A percentile compares a stretch with the other conserved stretches of the same genome.
phyloP scores from a whole-genome alignment of 2,888 invertebrate genomes.

The Perithous albicinctus region DNA sequence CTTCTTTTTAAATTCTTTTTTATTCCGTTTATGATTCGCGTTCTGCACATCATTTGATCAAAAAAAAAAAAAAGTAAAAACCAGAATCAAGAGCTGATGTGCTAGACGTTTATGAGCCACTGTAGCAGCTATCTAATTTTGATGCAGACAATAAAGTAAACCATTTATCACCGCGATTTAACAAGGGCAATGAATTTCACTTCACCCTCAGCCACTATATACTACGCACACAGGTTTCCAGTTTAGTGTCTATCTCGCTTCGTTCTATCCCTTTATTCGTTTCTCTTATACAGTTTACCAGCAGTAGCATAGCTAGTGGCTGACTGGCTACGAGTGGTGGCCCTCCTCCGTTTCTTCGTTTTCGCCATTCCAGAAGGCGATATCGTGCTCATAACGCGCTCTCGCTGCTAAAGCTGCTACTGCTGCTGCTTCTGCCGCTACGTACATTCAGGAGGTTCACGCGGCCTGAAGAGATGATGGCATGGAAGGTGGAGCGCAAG shows the following conservation, averaged over 20 bases:
- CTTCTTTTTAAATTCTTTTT: too few species aligned
- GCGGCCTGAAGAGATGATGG: slow-evolving; percentile 49
- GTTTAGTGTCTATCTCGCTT: neutral
- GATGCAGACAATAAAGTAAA: slow-evolving; percentile 64
- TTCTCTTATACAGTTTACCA: slow-evolving; percentile 34
- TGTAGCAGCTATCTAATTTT: slow-evolving; percentile 60
- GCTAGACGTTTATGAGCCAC: slow-evolving; percentile 26
- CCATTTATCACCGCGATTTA: slow-evolving; percentile 65
- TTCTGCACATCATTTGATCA: too few species aligned
- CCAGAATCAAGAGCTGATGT: neutral
- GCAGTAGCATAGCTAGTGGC: neutral
- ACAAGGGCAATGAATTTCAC: slow-evolving; percentile 60
- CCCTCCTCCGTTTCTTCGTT: slow-evolving; percentile 27
- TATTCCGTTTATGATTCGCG: too few species aligned
- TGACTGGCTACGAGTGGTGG: slow-evolving; percentile 15
- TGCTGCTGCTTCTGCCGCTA: slow-evolving; percentile 18
- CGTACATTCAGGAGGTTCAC: slow-evolving; percentile 34
- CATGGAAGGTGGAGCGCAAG: slow-evolving; percentile 58
- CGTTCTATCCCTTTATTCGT: slow-evolving; percentile 20
- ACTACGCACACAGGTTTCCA: slow-evolving; percentile 11
- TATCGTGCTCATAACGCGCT: slow-evolving; percentile 46
- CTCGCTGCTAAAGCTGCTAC: neutral
- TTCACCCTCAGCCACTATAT: slow-evolving; percentile 9
- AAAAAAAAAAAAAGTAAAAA: neutral
- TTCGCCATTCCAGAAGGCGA: slow-evolving; percentile 34